A percentile compares a stretch with the other conserved stretches of the same genome.
phyloP scores from a whole-genome alignment of 2,797 vertebrate species.

The Siniperca scherzeri region DNA sequence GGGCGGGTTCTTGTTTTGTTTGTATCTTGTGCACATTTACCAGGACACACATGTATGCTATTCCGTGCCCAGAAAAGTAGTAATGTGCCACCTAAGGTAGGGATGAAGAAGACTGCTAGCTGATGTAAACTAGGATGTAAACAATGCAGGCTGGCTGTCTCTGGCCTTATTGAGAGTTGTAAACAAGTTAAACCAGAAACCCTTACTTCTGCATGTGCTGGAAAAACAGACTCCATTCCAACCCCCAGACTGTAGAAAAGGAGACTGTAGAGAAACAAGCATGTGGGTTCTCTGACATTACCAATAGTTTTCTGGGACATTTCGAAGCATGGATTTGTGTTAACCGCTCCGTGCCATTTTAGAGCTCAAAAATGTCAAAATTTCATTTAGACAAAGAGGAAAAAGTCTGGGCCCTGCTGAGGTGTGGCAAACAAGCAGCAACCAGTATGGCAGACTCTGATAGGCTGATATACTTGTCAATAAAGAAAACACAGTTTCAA shows the following conservation, averaged over 20 bases:
- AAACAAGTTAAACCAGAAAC: conserved; percentile 10
- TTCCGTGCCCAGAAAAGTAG: not conserved
- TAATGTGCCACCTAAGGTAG: not conserved
- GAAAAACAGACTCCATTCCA: not conserved
- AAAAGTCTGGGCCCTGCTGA: not conserved
- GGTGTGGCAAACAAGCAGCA: not conserved
- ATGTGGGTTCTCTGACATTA: conserved; percentile 9
- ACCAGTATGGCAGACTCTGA: not conserved
- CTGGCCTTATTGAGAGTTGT: not conserved
- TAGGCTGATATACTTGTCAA: not conserved
- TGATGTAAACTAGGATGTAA: not conserved
- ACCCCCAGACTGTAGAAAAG: not conserved
- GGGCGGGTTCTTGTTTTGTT: not conserved
- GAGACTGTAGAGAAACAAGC: not conserved
- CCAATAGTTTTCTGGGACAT: conserved; percentile 3
- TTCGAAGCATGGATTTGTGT: conserved; percentile 7
- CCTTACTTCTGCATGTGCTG: not conserved
- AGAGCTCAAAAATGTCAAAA: not conserved
- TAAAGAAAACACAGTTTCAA: not conserved
- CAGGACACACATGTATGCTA: not conserved
- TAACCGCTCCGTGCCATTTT: not conserved
- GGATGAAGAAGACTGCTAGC: not conserved
- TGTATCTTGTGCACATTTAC: not conserved
- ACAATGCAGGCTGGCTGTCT: not conserved
- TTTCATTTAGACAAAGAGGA: not conserved